Evolutionary conservation across 1,140 invertebrate species (phyloP).

Genomic region (Trichoplusia ni): DNA sequence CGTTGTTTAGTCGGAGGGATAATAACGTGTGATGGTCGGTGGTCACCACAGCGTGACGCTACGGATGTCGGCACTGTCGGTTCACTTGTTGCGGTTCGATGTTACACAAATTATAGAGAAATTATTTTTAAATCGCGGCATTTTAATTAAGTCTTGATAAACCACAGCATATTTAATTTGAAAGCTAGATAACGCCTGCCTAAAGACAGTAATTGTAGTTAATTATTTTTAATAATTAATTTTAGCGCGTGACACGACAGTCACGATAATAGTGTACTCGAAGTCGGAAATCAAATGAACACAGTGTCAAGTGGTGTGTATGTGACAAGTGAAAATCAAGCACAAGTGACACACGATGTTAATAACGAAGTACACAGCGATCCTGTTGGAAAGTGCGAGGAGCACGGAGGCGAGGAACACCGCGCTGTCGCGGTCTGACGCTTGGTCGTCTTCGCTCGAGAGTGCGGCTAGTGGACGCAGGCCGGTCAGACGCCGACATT

Average conservation of each 20-base stretch:
- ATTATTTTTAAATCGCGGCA: slow-evolving; percentile 8
- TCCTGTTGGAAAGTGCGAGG: slow-evolving; percentile 77
- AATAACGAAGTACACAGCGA: slow-evolving; percentile 78
- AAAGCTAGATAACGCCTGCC: not conserved
- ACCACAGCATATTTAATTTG: not conserved
- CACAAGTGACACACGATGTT: slow-evolving; percentile 60
- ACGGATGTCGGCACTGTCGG: slow-evolving; percentile 43
- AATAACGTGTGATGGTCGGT: slow-evolving; percentile 58
- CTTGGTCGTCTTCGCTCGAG: slow-evolving; percentile 63
- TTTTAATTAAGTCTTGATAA: no score
- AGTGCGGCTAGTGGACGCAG: slow-evolving; percentile 50
- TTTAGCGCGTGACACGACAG: no score
- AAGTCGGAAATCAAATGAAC: slow-evolving; percentile 8
- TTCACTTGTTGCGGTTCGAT: slow-evolving; percentile 41
- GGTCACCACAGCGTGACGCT: slow-evolving; percentile 58
- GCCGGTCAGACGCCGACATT: slow-evolving; percentile 56
- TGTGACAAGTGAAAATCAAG: slow-evolving; percentile 27
- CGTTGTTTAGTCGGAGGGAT: slow-evolving; percentile 56
- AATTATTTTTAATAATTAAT: not conserved
- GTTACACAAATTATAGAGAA: slow-evolving; percentile 18
- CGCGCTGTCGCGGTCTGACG: slow-evolving; percentile 41
- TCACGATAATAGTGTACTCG: not conserved
- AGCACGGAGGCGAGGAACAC: slow-evolving; percentile 64
- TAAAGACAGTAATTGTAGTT: not conserved
- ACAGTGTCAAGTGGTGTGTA: slow-evolving; percentile 39